These are phyloP conservation scores for Anoplophora glabripennis DNA, from an alignment of 1,140 invertebrate genomes.

Conservation along the genomic window DNA sequence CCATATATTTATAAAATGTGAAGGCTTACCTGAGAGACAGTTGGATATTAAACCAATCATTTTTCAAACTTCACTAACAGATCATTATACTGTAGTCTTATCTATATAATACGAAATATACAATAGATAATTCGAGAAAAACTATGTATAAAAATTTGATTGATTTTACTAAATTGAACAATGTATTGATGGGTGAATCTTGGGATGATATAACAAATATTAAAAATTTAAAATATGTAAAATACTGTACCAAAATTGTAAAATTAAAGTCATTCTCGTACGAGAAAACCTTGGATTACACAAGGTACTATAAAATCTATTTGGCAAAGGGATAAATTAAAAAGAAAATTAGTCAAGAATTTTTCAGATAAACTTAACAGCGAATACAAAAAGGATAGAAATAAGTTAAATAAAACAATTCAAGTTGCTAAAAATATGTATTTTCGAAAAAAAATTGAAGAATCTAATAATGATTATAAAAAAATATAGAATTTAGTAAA, in stretches of 20 bases:
- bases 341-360: no score
- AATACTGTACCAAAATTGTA: not conserved
- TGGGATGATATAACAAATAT: not conserved
- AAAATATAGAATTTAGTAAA: slow-evolving; percentile 1
- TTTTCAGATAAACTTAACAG: no score
- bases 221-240: no score
- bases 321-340: no score
- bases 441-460: not conserved
- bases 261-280: not conserved
- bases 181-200: not conserved
- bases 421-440: no score
- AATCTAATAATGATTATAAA: not conserved
- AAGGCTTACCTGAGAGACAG: no score
- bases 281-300: slow-evolving; percentile 2
- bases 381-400: no score
- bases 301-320: no score
- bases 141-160: not conserved
- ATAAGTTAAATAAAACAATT: not conserved
- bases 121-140: not conserved
- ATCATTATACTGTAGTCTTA: no score
- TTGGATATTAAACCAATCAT: no score
- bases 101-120: not conserved
- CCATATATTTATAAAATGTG: no score
- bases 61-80: no score
- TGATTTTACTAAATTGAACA: not conserved